Conservation (phyloP, 92 coral and sea anemone genomes). For the Phenganax stokvisi region DNA sequence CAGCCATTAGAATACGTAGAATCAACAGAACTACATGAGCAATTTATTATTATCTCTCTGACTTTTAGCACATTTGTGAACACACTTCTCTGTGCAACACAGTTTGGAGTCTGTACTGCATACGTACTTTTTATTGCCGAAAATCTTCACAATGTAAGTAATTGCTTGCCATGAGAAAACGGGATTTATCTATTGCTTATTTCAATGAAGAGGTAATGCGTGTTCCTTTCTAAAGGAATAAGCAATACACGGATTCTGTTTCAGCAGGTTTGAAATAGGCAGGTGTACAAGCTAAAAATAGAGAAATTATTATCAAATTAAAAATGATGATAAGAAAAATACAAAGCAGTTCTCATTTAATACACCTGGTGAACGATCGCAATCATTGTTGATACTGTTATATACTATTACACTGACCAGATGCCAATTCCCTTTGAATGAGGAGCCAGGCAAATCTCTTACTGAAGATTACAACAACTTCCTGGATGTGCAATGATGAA, state of each 20-base stretch:
- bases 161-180: too few species aligned
- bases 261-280: neutral
- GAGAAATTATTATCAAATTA: neutral
- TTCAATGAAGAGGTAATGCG: too few species aligned
- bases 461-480: neutral
- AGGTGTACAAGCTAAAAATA: neutral
- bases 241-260: too few species aligned
- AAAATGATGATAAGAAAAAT: neutral
- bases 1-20: too few species aligned
- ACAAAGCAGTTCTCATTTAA: too few species aligned
- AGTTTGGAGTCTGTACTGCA: constrained; percentile 36
- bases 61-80: constrained; percentile 27
- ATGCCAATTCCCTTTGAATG: neutral
- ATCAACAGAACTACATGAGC: neutral
- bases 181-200: neutral
- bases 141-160: constrained; percentile 34
- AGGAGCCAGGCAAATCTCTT: neutral
- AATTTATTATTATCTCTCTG: neutral
- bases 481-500: neutral
- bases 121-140: constrained; percentile 35
- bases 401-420: too few species aligned
- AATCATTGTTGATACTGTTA: too few species aligned
- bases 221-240: too few species aligned
- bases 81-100: constrained; percentile 19
- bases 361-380: too few species aligned